Evolutionary conservation across 1,140 invertebrate species (phyloP), one percentile per base, ranked within the genome.

Genomic region (Lycorma delicatula): DNA sequence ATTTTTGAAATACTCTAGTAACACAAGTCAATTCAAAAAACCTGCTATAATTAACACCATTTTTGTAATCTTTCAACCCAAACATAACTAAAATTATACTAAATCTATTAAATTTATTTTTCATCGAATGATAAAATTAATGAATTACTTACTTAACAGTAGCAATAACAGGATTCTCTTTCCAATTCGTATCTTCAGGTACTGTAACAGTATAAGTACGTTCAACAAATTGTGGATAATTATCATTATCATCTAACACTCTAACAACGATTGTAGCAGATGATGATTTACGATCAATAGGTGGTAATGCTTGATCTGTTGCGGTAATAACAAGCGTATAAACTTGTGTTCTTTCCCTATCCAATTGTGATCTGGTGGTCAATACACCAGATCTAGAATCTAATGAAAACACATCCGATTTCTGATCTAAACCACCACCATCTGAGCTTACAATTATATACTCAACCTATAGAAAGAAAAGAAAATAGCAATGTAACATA

Each of bases 241-340:
- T 97, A 75, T 98, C 96, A 71, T 98, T 98, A 66, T 95, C 93
- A 68, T 98, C 95, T 4, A 89, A 68, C 0, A 98, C 79, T 41
- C 82, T 84, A 0, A 98, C 83, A 47, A 90, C 78, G 3, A 97
- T 79, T 41, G 85, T 91, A 0, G 93, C 85, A 53, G 84, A 86
- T 36, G 75, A 72, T 4, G 78, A 76, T 59, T 72, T 70, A 41
- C 79, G 65, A 6, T 59, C 89, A 76, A 26, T 81, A 78, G 27
- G 80, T 77, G 3, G 81, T 77, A 0, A 85, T 0, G 91, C 90
- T 66, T 86, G 81, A 70, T 97, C 94, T 1, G 81, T 83, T 0
- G 93, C 93, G 56, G 83, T 82, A 1, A 96, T 81, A 5, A 91
- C 79, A 0, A 99, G 74, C 1, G 87, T 87, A 67, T 97, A 98